Evolutionary conservation across 2,888 invertebrate genomes (phyloP), one percentile per base, ranked within the genome.

Genomic region (Synergus gifuensis): DNA sequence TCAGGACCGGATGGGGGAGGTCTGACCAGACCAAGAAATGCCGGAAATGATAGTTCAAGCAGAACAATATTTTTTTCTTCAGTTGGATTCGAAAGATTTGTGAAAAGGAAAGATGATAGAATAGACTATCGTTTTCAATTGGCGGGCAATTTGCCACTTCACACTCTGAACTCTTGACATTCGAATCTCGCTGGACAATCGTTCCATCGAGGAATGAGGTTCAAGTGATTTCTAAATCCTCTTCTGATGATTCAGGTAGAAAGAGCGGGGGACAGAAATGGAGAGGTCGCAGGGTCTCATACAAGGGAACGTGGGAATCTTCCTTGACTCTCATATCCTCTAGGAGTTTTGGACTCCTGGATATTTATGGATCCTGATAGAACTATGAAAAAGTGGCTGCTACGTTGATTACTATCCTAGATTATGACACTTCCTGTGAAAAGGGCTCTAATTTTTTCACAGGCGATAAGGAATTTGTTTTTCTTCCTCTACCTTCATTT

Each of bases 1-100:
- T 88, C 87, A 80, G 84, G 80, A 87, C 86, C 86, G 88, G 86
- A 87, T 85, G 85, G 80, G 80, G 87, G 85, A 85, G 87, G 82
- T 78, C 81, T 83, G 83, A 81, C 83, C 82, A 73, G 60, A 77
- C 60, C 63, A 42, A 84, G 84, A 85, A 85, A 83, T 86, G 83
- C 86, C 85, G 88, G 87, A 87, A 88, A 54, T 73, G 36, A 49
- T 36, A 73, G 73, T 49, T 73, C 73, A 73, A 54, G 73, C 36
- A 28, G 58, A 58, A 66, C 40, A 79, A 54, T 76, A 67, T 77
- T 79, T 76, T 40, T 78, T 36, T 62, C 77, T 58, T 18, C 16
- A 58, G 58, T 76, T 78, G 46, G 58, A 67, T 69, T 77, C 64
- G 8, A n/a, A n/a, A 64, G 28, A 14, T 42, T 22, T n/a, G 9